Percentiles rank a stretch among this genome's conserved stretches.
Evolutionary conservation across 2,797 vertebrate genomes (phyloP).

Genomic region (Amniataba percoides): DNA sequence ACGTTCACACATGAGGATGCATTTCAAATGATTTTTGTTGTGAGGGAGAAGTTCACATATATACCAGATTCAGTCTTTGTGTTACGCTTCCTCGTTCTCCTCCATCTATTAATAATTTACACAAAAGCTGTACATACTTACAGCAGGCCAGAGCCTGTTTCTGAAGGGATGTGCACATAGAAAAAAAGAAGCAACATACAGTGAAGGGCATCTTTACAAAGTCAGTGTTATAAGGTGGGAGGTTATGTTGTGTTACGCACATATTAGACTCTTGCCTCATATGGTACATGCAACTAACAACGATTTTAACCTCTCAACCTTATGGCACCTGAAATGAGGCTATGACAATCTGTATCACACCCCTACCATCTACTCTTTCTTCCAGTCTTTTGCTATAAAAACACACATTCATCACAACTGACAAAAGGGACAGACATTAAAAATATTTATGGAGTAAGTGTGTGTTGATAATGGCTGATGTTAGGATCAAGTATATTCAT

Average conservation of each 20-base stretch:
- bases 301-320: conserved; percentile 24
- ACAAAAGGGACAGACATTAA: conserved; percentile 27
- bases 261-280: conserved; percentile 47
- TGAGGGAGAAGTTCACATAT: conserved; percentile 64
- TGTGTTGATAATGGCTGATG: conserved; percentile 63
- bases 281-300: conserved; percentile 47
- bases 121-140: conserved; percentile 91
- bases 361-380: conserved; percentile 15
- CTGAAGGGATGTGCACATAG: conserved; percentile 67
- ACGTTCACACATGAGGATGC: conserved; percentile 64
- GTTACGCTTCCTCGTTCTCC: conserved; percentile 53
- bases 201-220: conserved; percentile 59
- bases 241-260: conserved; percentile 38
- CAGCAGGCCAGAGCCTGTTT: conserved; percentile 79
- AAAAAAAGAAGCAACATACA: conserved; percentile 65
- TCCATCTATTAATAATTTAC: conserved; percentile 87
- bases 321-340: conserved; percentile 54
- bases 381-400: conserved; percentile 33
- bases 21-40: conserved; percentile 69
- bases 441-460: conserved; percentile 49
- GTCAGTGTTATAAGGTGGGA: conserved; percentile 44
- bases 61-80: conserved; percentile 70
- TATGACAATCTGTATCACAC: conserved; percentile 42
- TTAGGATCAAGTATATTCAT: conserved; percentile 68
- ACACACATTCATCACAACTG: conserved; percentile 50